phyloP scores from a whole-genome alignment of 2,888 invertebrate genomes.

The Ganaspis brasiliensis region DNA sequence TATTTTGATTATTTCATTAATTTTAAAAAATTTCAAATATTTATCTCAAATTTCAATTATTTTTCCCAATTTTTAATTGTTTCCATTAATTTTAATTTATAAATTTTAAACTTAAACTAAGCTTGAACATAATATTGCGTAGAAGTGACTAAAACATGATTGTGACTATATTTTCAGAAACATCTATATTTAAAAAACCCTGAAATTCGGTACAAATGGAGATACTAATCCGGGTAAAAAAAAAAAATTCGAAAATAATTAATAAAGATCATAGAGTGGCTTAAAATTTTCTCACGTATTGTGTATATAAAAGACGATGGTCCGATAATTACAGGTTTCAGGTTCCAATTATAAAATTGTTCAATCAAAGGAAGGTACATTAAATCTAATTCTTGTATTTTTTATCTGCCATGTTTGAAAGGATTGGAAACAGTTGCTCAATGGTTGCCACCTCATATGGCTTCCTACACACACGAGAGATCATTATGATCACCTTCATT shows the following conservation, averaged over 20 bases:
- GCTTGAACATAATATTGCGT: too few species aligned
- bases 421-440: conserved; percentile 10
- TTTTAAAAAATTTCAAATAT: too few species aligned
- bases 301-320: background rate
- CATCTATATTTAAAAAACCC: too few species aligned
- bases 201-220: too few species aligned
- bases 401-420: background rate
- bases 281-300: conserved; percentile 1
- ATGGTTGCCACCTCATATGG: conserved; percentile 20
- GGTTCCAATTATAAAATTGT: conserved; percentile 4
- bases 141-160: too few species aligned
- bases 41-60: too few species aligned
- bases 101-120: too few species aligned
- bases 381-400: background rate
- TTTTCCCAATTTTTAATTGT: too few species aligned
- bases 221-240: background rate
- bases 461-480: background rate
- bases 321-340: conserved; percentile 11
- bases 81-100: too few species aligned
- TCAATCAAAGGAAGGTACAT: conserved; percentile 7
- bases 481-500: conserved; percentile 6
- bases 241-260: background rate
- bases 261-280: background rate
- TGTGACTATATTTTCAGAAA: too few species aligned
- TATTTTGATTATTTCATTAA: too few species aligned